phyloP scores from a whole-genome alignment of 2,888 invertebrate species.

The Pterostichus niger region DNA sequence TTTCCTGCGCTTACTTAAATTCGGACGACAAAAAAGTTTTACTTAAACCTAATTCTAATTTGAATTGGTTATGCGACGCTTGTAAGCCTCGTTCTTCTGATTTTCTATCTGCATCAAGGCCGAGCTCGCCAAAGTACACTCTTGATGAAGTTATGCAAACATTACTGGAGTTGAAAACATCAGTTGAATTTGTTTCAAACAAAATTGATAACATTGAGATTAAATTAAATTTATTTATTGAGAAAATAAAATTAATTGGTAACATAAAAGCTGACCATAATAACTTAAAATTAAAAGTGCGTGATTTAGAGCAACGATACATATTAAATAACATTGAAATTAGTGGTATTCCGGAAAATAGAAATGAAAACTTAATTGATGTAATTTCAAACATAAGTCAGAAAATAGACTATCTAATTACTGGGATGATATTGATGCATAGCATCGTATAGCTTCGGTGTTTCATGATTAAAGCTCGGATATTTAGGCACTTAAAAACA shows the following conservation, averaged over 20 bases:
- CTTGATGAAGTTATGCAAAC: not conserved
- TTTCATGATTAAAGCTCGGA: too few species aligned
- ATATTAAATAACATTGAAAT: slow-evolving; percentile 13
- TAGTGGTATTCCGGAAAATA: slow-evolving; percentile 16
- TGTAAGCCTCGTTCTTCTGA: too few species aligned
- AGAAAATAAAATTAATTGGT: slow-evolving; percentile 10
- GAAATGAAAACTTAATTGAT: slow-evolving; percentile 28
- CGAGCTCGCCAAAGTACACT: slow-evolving; percentile 71
- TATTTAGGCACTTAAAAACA: too few species aligned
- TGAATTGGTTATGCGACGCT: too few species aligned
- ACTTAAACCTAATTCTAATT: too few species aligned
- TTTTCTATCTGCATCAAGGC: too few species aligned
- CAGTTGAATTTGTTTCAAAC: slow-evolving; percentile 1
- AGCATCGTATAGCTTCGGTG: slow-evolving; percentile 23
- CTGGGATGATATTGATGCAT: not conserved
- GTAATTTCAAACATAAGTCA: not conserved
- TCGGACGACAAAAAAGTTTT: too few species aligned
- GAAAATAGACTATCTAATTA: not conserved
- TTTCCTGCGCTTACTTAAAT: too few species aligned
- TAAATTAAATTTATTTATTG: not conserved
- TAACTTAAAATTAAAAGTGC: not conserved
- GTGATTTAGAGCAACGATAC: slow-evolving; percentile 9
- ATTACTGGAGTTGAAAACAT: not conserved
- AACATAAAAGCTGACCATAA: not conserved
- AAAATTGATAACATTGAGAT: slow-evolving; percentile 30